Conservation (phyloP, 2,888 invertebrate genomes). For the Dorcus parallelipipedus region DNA sequence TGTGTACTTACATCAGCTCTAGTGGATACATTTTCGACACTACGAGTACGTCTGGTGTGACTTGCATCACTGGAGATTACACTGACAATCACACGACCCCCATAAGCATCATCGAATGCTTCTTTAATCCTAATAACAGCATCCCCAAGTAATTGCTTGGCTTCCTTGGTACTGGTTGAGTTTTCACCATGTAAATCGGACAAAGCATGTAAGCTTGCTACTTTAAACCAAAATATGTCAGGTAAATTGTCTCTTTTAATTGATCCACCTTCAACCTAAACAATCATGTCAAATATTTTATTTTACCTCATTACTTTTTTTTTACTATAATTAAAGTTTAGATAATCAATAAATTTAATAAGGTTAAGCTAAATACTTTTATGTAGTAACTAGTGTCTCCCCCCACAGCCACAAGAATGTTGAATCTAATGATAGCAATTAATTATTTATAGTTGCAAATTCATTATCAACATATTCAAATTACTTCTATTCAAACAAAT, state of each 20-base stretch:
- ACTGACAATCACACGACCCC: slow-evolving; percentile 59
- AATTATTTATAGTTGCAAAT: too few relatives aligned
- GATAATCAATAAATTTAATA: too few relatives aligned
- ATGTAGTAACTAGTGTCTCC: too few relatives aligned
- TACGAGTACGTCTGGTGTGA: slow-evolving; percentile 56
- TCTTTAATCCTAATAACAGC: slow-evolving; percentile 54
- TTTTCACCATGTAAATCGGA: slow-evolving; percentile 63
- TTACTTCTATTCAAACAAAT: too few relatives aligned
- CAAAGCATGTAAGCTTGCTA: slow-evolving; percentile 56
- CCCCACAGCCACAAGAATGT: too few relatives aligned
- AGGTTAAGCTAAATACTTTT: too few relatives aligned
- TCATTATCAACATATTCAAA: too few relatives aligned
- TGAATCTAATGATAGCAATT: too few relatives aligned
- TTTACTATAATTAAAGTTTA: slow-evolving; percentile 13
- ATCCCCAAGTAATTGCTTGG: slow-evolving; percentile 58
- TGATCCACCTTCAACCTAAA: slow-evolving; percentile 50
- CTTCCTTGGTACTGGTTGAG: slow-evolving; percentile 63
- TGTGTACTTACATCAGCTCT: slow-evolving; percentile 14
- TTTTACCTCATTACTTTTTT: not conserved
- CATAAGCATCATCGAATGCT: slow-evolving; percentile 57
- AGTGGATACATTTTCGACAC: slow-evolving; percentile 21
- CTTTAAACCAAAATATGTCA: slow-evolving; percentile 65
- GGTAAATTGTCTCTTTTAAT: slow-evolving; percentile 56
- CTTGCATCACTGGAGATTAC: slow-evolving; percentile 64
- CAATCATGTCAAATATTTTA: slow-evolving; percentile 2